Base-by-base conservation (phyloP, 2,113 vertebrate species). In the Misgurnus mizolepis region DNA sequence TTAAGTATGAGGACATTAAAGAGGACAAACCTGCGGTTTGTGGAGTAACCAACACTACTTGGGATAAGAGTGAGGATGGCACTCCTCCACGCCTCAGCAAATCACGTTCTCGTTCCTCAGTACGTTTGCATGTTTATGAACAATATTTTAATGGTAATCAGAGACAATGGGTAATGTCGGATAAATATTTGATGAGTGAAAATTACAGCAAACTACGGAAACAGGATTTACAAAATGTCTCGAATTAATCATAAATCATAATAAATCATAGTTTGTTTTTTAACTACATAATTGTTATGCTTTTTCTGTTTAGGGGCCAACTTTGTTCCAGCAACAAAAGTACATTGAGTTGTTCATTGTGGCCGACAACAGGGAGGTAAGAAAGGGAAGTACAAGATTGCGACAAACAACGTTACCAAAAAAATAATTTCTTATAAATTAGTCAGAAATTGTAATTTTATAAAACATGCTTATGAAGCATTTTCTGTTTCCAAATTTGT, bases 41-140 rank as follows among this genome's bases (percentile, higher is more conserved):
- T 40, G 93, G 93, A 0, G 93, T 94, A 81, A 93, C 92, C 84
- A 94, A 93, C 89, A 92, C 88, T 66, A 91, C 61, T 76, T 93
- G 92, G 91, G 89, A 76, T 7, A 64, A 60, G 17, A 62, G 14
- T 3, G 10, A 49, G 0, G 86, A 87, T 67, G 70, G 14, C 5
- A 84, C 81, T 1, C 91, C 92, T 10, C 89, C 91, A 0, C 87
- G 83, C 5, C 90, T 87, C 1, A 74, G 90, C 67, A 87, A 76
- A 78, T 87, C 83, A 18, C 90, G 88, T 60, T 92, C 92, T 62
- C 88, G 91, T 75, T 80, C 85, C 27, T 88, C 8, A 69, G 93
- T 93, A 87, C 85, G 60, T 62, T 3, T 0, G 58, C 7, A 3
- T 17, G 9, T 53, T 17, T 1, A 58, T 18, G 18, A 18, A 7